These are phyloP conservation scores for Notechis scutatus DNA, from an alignment of 2,113 vertebrate genomes.

Conservation along the genomic window DNA sequence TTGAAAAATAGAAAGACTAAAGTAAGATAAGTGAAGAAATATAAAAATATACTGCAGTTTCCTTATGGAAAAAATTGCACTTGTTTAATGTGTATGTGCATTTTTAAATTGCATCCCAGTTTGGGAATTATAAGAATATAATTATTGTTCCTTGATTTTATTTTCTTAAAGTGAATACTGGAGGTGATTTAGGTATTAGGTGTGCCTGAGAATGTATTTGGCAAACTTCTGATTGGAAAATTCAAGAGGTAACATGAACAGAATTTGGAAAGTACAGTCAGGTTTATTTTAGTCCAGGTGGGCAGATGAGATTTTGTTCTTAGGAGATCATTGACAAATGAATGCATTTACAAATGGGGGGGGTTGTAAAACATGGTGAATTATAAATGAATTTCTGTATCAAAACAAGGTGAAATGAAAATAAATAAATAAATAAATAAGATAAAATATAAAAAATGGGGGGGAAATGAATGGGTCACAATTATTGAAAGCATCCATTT, in stretches of 20 bases:
- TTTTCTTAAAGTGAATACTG: not conserved
- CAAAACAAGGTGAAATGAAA: not conserved
- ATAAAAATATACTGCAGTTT: not conserved
- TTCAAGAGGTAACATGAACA: not conserved
- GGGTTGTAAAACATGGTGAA: not conserved
- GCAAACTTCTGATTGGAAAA: not conserved
- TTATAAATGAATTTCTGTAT: not conserved
- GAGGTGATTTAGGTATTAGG: not conserved
- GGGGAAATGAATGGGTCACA: not conserved
- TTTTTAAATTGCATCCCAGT: not conserved
- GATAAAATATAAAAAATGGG: too few relatives aligned
- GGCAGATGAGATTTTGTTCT: not conserved
- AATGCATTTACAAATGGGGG: not conserved
- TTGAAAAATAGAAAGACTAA: not conserved
- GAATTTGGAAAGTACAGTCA: not conserved
- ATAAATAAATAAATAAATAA: not conserved
- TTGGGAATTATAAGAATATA: not conserved
- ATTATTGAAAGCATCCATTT: not conserved
- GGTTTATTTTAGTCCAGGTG: not conserved
- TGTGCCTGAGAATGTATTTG: not conserved
- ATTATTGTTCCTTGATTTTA: not conserved
- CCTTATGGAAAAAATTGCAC: not conserved
- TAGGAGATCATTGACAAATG: not conserved
- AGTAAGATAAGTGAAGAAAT: not conserved
- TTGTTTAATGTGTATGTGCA: not conserved